Conservation (phyloP, 2,888 invertebrate genomes). For the Lasioglossum pauxillum region DNA sequence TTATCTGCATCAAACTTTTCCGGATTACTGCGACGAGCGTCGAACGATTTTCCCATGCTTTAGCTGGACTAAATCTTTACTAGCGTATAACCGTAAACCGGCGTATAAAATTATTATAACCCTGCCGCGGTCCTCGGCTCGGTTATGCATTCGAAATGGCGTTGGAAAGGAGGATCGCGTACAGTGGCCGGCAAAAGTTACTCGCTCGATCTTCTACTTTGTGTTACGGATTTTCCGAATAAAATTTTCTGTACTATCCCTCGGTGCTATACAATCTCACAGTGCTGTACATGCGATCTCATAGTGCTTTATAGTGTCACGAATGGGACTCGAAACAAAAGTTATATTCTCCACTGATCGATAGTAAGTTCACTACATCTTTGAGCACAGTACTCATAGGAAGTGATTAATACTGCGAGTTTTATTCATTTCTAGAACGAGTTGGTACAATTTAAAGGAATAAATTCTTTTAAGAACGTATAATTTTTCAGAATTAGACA, state of each 20-base stretch:
- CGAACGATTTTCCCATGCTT: slow-evolving; percentile 9
- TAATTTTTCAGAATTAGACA: too few species aligned
- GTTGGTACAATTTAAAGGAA: neutral
- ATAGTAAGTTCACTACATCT: too few species aligned
- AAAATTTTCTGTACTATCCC: neutral
- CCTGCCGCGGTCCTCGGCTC: neutral
- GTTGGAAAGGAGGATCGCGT: neutral
- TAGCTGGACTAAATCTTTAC: neutral
- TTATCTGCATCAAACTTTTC: neutral
- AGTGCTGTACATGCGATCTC: too few species aligned
- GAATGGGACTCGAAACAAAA: too few species aligned
- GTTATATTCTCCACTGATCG: too few species aligned
- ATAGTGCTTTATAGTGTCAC: too few species aligned
- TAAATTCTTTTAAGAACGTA: too few species aligned
- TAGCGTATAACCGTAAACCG: slow-evolving; percentile 1
- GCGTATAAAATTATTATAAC: slow-evolving; percentile 11
- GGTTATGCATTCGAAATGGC: slow-evolving; percentile 2
- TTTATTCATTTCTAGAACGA: neutral
- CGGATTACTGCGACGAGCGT: slow-evolving; percentile 1
- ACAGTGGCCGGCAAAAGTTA: slow-evolving; percentile 1
- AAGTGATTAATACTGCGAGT: neutral
- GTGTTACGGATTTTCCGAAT: neutral
- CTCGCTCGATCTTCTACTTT: neutral
- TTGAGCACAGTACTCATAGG: neutral
- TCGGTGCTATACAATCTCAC: too few species aligned